A percentile compares a stretch with the other conserved stretches of the same genome.
phyloP scores from a whole-genome alignment of 2,888 invertebrate species.

The Timema cristinae region DNA sequence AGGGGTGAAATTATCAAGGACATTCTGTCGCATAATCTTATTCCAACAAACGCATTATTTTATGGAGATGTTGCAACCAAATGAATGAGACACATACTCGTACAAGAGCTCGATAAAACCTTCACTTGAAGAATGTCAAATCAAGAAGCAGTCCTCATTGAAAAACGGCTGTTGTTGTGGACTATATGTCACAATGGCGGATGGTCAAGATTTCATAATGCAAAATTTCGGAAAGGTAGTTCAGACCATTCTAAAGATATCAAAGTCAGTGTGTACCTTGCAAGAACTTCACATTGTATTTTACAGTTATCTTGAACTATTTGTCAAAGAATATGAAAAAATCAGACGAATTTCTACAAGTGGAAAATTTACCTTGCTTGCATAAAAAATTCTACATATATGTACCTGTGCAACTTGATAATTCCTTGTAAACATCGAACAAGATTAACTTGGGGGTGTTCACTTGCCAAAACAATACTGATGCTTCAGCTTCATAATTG shows the following conservation, averaged over 20 bases:
- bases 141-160: background rate
- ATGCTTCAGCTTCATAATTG: background rate
- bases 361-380: background rate
- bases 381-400: background rate
- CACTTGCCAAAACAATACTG: background rate
- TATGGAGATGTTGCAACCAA: background rate
- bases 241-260: background rate
- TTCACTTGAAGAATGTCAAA: background rate
- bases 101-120: background rate
- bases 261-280: background rate
- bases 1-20: background rate
- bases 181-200: background rate
- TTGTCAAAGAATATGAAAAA: background rate
- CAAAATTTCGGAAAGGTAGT: background rate
- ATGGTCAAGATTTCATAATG: background rate
- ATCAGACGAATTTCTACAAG: background rate
- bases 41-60: background rate
- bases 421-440: background rate
- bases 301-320: background rate
- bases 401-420: slow-evolving; percentile 1
- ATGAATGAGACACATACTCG: background rate
- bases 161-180: slow-evolving; percentile 1
- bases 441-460: background rate
- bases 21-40: background rate
- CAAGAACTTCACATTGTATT: background rate